Evolutionary conservation across 2,113 vertebrate genomes (phyloP), one percentile per base, ranked within the genome.

Genomic region (Mormyrus lacerda): DNA sequence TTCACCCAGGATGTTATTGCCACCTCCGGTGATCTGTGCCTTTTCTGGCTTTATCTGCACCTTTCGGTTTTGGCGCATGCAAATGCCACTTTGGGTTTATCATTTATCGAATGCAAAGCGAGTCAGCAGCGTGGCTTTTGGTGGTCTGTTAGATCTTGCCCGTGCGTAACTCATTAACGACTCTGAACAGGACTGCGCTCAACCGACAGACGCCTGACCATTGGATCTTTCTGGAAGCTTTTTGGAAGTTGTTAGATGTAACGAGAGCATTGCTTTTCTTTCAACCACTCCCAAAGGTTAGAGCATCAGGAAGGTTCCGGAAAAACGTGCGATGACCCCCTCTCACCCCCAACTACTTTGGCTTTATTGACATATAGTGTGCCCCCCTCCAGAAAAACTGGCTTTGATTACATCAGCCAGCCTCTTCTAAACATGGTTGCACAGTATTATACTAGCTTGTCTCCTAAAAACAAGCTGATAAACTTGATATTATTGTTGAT

Each of bases 81-180:
- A 79, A 42, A 79, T 90, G 73, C 35, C 51, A 51, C 73, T 48
- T 48, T 31, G 19, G 58, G n/a, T n/a, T 87, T 82, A 87, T 87
- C 44, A 3, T 47, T 88, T 89, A 50, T 13, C 53, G 73, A 90
- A 91, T 73, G 69, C 86, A 89, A 90, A 91, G 88, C 87, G 84
- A 82, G 86, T 84, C 10, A 76, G 89, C 9, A 65, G 11, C 6
- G 10, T 50, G 10, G 19, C 27, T 48, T 90, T 92, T 88, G 51
- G 79, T 3, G 76, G 21, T 88, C 90, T 89, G 47, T 39, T 82
- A 86, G 51, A 11, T 9, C 90, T 61, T 47, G 82, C 86, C 91
- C 92, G 91, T 93, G 91, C 90, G 86, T 44, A 0, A 79, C 89
- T 91, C 84, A 88, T 83, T 90, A 88, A 93, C 89, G 89, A 48